A percentile compares a stretch with the other conserved stretches of the same genome.
Conservation (phyloP, 2,113 vertebrate genomes). For the Octodon degus region DNA sequence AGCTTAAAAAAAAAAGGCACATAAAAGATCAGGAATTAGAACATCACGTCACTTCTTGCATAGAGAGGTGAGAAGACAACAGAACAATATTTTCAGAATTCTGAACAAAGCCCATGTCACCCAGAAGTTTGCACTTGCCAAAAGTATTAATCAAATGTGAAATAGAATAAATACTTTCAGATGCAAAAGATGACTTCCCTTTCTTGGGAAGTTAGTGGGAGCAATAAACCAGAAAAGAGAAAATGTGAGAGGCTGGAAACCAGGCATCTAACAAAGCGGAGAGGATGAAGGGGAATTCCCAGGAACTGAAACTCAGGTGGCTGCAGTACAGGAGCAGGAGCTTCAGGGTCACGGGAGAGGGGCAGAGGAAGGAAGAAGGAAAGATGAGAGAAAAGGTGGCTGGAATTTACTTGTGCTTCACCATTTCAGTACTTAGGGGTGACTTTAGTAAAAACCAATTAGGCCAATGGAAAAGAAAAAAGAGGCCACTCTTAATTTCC, state of each 20-base stretch:
- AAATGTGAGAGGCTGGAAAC: background rate
- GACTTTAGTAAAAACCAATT: background rate
- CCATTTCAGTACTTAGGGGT: background rate
- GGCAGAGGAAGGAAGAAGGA: background rate
- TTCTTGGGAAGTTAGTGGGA: background rate
- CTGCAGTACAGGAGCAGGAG: no score
- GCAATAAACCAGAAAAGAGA: background rate
- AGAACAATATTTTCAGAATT: background rate
- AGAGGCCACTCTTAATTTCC: background rate
- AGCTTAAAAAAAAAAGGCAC: background rate
- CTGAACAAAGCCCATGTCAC: background rate
- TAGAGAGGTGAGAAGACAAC: background rate
- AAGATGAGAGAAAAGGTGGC: no score
- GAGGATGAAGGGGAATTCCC: background rate
- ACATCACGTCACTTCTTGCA: background rate
- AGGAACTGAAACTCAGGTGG: background rate
- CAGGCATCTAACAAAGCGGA: constrained; percentile 5
- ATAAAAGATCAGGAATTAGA: constrained; percentile 2
- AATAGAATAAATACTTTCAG: constrained; percentile 21
- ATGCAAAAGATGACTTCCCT: background rate
- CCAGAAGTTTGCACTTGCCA: background rate
- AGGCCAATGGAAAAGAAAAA: background rate
- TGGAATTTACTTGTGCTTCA: background rate
- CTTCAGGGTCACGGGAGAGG: fast-evolving
- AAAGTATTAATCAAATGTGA: background rate